Percentiles rank a stretch among this genome's conserved stretches.
Evolutionary conservation across 2,797 vertebrate species (phyloP).

Genomic region (Eulemur coronatus): DNA sequence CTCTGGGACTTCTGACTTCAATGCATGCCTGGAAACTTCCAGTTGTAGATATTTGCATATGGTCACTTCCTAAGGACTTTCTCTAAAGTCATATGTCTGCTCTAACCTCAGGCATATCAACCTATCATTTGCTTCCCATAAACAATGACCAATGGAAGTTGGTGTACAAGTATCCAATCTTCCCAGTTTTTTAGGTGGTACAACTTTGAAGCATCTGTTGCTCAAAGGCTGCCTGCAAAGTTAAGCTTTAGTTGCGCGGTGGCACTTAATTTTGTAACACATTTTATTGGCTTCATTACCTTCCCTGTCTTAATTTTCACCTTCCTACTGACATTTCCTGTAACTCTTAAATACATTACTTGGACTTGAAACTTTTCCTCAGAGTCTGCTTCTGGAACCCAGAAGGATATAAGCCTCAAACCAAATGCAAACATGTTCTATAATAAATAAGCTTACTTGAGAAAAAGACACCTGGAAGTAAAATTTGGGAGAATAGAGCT

Average conservation of each 20-base stretch:
- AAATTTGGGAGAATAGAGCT: background rate
- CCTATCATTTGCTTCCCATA: background rate
- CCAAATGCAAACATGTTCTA: background rate
- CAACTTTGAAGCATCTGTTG: background rate
- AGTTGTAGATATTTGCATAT: background rate
- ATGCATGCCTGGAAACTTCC: background rate
- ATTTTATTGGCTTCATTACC: background rate
- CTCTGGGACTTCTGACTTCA: background rate
- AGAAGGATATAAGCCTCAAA: background rate
- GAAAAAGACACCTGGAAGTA: background rate
- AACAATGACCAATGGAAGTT: background rate
- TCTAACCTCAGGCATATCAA: background rate
- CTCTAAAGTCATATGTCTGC: background rate
- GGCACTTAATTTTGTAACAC: background rate
- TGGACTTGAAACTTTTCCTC: background rate
- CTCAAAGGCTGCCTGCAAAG: background rate
- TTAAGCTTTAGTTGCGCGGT: background rate
- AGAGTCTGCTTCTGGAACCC: background rate
- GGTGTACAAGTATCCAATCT: background rate
- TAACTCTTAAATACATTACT: background rate
- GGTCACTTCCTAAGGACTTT: background rate
- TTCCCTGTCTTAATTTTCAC: background rate
- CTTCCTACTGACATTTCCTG: background rate
- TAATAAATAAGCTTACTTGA: background rate
- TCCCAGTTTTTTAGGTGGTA: background rate